Evolutionary conservation across 1,140 invertebrate genomes (phyloP), one percentile per base, ranked within the genome.

Genomic region (Carcinoscorpius rotundicauda): DNA sequence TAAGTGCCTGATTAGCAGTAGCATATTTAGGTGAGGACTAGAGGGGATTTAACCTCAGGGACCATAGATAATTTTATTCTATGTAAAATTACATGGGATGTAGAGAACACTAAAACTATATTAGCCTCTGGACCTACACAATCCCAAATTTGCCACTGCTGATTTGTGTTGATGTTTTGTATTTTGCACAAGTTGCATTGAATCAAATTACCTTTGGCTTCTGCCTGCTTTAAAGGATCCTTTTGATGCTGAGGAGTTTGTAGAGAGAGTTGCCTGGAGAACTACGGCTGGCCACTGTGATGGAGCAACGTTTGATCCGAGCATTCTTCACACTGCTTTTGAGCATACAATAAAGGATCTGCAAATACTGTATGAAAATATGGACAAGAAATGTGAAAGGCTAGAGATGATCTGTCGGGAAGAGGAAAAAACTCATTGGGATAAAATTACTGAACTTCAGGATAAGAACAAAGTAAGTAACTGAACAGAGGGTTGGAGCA

Each of bases 211-310:
- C 8, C 29, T 51, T 60, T 59, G 6, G 11, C 11, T 58, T 51
- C 9, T 64, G 66, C 58, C 64, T 52, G 64, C 64, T 62, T 51
- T 58, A 56, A 68, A 84, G 91, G 93, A 97, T 75, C 92, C 93
- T 1, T 98, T 97, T 78, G 91, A 97, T 82, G 86, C 92, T 49
- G 89, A 93, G 77, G 94, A 97, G 73, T 98, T 98, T 83, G 93
- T 99, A 2, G 96, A 98, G 78, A 81, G 93, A 65, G 79, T 99
- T 69, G 95, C 95, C 65, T 95, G 94, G 87, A 83, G 93, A 73
- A 91, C 92, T 53, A 89, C 92, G 70, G 89, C 91, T 73, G 84
- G 83, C 52, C 83, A 81, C 29, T 86, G 89, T 76, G 79, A 85
- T 65, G 80, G 81, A 63, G 72, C 82, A 84, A 70, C 84, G 51